Evolutionary conservation across 2,888 invertebrate genomes (phyloP).

Genomic region (Scrobipalpa atriplicella): DNA sequence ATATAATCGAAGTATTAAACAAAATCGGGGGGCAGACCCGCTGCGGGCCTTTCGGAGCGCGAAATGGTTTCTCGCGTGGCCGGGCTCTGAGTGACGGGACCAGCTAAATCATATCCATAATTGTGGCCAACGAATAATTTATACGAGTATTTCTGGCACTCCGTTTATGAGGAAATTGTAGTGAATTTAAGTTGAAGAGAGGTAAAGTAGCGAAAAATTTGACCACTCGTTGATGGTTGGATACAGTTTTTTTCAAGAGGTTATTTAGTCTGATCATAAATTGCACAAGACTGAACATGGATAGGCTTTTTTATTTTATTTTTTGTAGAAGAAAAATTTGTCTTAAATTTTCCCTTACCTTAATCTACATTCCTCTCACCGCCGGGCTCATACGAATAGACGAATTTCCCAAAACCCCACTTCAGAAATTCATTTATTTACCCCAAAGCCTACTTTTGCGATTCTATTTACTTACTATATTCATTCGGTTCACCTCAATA

Average conservation of each 20-base stretch:
- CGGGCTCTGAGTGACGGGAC: constrained; percentile 13
- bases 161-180: neutral
- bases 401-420: neutral
- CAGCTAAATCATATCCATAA: constrained; percentile 6
- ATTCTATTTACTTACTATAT: constrained; percentile 11
- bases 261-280: too few relatives aligned
- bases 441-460: neutral
- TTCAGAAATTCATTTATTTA: neutral
- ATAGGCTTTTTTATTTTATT: too few relatives aligned
- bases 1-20: constrained; percentile 18
- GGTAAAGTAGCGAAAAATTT: too few relatives aligned
- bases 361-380: too few relatives aligned
- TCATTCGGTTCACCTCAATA: constrained; percentile 5
- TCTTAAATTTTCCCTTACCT: too few relatives aligned
- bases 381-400: neutral
- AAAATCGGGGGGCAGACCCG: neutral
- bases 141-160: constrained; percentile 2
- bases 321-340: too few relatives aligned
- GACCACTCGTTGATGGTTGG: too few relatives aligned
- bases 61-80: constrained; percentile 24
- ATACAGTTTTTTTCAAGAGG: too few relatives aligned
- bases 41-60: constrained; percentile 12
- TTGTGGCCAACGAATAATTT: neutral
- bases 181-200: neutral
- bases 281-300: too few relatives aligned